Evolutionary conservation across 2,888 invertebrate genomes (phyloP).

Genomic region (Drosophila vallismaia): DNA sequence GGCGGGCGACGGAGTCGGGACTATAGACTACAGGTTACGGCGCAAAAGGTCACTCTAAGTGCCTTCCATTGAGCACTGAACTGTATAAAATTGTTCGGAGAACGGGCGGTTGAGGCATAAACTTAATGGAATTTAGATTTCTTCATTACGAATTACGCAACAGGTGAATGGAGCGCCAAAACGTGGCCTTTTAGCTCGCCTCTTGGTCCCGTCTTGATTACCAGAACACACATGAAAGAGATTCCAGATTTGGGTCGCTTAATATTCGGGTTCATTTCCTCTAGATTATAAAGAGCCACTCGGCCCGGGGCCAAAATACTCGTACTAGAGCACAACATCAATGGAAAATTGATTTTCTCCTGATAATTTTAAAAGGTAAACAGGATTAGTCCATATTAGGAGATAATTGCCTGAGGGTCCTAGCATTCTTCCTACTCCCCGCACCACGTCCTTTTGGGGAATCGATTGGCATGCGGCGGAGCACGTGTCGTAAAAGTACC

Average conservation of each 20-base stretch:
- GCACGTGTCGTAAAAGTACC: conserved; percentile 30
- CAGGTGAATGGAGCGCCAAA: conserved; percentile 42
- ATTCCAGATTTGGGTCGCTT: conserved; percentile 48
- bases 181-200: conserved; percentile 8
- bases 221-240: conserved; percentile 46
- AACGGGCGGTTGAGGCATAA: conserved; percentile 8
- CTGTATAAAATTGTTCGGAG: conserved; percentile 12
- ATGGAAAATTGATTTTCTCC: conserved; percentile 55
- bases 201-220: conserved; percentile 26
- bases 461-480: conserved; percentile 41
- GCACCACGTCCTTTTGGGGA: conserved; percentile 5
- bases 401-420: conserved; percentile 32
- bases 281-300: conserved; percentile 37
- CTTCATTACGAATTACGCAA: conserved; percentile 48
- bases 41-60: conserved; percentile 46
- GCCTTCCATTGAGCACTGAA: conserved; percentile 44
- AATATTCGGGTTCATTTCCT: conserved; percentile 49
- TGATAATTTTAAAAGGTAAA: conserved; percentile 49
- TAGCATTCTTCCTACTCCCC: neutral
- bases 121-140: conserved; percentile 54
- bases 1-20: no score
- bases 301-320: conserved; percentile 14
- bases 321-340: conserved; percentile 30
- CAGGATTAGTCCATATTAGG: conserved; percentile 37
- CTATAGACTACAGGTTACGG: conserved; percentile 1